Conservation (phyloP, 2,113 vertebrate genomes). For the Crotalus viridis region DNA sequence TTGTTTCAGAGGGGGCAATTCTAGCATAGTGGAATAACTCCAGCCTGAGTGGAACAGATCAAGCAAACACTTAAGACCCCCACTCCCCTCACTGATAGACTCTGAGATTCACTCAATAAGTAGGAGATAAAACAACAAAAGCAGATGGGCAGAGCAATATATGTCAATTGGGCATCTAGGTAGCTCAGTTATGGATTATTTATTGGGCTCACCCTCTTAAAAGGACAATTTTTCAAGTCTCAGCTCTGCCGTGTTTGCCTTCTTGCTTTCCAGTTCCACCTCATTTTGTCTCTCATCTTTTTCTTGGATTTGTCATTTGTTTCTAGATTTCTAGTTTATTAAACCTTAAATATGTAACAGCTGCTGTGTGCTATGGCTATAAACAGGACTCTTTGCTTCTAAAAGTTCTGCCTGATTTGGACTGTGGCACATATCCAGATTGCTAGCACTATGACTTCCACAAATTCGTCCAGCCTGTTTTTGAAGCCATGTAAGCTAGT, state of each 20-base stretch:
- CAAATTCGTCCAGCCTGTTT: background rate
- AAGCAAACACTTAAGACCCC: background rate
- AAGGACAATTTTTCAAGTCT: background rate
- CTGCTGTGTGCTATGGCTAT: background rate
- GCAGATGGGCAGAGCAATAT: background rate
- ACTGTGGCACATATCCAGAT: background rate
- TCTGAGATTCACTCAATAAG: background rate
- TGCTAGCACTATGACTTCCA: background rate
- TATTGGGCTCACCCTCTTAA: background rate
- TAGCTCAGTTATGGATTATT: background rate
- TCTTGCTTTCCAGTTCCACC: background rate
- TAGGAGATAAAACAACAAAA: background rate
- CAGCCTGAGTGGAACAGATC: background rate
- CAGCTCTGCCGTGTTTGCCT: background rate
- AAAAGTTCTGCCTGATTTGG: background rate
- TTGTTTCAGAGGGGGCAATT: background rate
- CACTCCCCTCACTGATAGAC: background rate
- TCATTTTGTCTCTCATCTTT: background rate
- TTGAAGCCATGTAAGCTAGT: background rate
- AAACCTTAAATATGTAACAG: background rate
- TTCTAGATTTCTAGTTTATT: background rate
- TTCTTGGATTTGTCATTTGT: background rate
- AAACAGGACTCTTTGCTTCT: background rate
- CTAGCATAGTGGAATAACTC: background rate
- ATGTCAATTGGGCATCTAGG: background rate